These are phyloP conservation scores for Carduelis carduelis DNA, from an alignment of 2,797 vertebrate genomes.

Conservation along the genomic window DNA sequence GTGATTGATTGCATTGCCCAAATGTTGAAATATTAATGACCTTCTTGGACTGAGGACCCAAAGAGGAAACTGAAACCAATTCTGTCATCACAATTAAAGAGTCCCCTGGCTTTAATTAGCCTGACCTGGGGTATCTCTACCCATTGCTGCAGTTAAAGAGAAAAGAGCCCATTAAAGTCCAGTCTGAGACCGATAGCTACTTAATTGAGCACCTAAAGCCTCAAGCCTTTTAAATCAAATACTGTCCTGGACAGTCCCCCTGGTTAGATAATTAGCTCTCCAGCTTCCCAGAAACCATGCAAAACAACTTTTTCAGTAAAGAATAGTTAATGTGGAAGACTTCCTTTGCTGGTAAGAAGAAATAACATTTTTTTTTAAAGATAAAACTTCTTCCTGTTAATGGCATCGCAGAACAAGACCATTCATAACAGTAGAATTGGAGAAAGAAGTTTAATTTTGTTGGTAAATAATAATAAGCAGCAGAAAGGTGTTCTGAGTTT, in stretches of 20 bases:
- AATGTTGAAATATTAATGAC: slow-evolving; percentile 85
- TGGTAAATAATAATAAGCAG: neutral
- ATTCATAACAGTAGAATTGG: neutral
- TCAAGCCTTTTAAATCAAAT: slow-evolving; percentile 96
- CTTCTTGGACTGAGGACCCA: slow-evolving; percentile 79
- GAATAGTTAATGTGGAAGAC: slow-evolving; percentile 68
- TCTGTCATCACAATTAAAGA: slow-evolving; percentile 97
- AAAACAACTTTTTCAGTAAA: slow-evolving; percentile 75
- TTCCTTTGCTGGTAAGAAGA: slow-evolving; percentile 62
- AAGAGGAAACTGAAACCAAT: slow-evolving; percentile 87
- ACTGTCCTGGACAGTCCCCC: slow-evolving; percentile 86
- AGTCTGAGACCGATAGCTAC: slow-evolving; percentile 94
- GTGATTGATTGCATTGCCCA: slow-evolving; percentile 84
- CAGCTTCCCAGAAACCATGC: slow-evolving; percentile 68
- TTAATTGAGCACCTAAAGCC: slow-evolving; percentile 99
- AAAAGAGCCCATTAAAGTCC: slow-evolving; percentile 94
- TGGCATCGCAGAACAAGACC: slow-evolving; percentile 15
- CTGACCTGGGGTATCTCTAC: slow-evolving; percentile 87
- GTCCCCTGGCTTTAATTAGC: slow-evolving; percentile 97
- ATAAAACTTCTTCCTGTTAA: slow-evolving; percentile 26
- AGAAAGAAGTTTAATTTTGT: slow-evolving; percentile 19
- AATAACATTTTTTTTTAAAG: slow-evolving; percentile 44
- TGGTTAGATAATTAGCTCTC: slow-evolving; percentile 92
- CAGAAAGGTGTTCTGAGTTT: slow-evolving; percentile 3
- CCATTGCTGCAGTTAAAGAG: slow-evolving; percentile 86